Evolutionary conservation across 2,113 vertebrate species (phyloP).

Genomic region (Prunella himalayana): DNA sequence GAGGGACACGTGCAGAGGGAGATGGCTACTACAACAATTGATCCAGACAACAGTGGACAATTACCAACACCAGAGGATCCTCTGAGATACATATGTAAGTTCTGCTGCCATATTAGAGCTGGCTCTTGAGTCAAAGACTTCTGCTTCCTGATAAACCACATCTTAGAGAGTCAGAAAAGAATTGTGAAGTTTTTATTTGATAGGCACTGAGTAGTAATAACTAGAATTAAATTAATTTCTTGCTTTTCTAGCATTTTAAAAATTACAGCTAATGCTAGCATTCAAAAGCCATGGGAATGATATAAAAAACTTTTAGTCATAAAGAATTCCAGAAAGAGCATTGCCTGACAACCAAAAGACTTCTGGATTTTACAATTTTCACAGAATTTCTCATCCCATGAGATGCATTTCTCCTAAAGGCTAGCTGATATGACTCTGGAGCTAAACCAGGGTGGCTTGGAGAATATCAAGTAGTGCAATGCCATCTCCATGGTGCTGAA

Average conservation of each 20-base stretch:
- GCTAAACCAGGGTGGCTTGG: background rate
- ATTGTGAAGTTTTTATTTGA: background rate
- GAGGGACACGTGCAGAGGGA: background rate
- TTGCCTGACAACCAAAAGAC: background rate
- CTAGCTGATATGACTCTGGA: background rate
- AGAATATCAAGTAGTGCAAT: background rate
- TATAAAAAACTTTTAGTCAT: background rate
- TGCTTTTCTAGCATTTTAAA: background rate
- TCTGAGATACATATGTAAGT: background rate
- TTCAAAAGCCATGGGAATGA: background rate
- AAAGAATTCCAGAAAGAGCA: background rate
- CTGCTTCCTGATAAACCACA: background rate
- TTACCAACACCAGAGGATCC: background rate
- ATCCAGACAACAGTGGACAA: background rate
- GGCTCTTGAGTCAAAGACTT: background rate
- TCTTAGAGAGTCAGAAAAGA: background rate
- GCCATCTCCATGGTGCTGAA: background rate
- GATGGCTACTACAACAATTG: background rate
- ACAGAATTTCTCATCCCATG: background rate
- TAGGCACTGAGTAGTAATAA: background rate
- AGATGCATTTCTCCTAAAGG: background rate
- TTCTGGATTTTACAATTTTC: background rate
- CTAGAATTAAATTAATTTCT: background rate
- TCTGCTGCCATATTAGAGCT: background rate
- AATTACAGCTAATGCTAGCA: background rate